phyloP scores from a whole-genome alignment of 2,113 vertebrate species.

The Colistium nudipinnis region DNA sequence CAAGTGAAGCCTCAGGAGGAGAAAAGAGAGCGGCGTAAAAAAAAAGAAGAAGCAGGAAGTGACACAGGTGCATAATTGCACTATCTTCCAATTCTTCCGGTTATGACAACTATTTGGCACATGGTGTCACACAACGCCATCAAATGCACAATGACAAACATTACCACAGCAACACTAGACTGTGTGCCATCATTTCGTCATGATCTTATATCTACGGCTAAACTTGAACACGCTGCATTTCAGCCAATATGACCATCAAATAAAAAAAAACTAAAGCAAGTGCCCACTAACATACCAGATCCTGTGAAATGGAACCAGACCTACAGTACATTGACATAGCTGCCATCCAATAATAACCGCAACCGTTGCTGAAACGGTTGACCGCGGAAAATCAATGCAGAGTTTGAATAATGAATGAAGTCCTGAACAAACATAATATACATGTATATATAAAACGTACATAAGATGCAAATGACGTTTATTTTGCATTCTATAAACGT shows the following conservation, averaged over 20 bases:
- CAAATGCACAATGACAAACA: slow-evolving; percentile 5
- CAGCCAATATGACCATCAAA: too few relatives aligned
- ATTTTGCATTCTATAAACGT: too few relatives aligned
- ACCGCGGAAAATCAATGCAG: too few relatives aligned
- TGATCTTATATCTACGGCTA: not conserved
- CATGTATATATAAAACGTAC: too few relatives aligned
- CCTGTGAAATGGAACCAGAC: too few relatives aligned
- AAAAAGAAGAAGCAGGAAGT: too few relatives aligned
- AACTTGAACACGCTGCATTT: not conserved
- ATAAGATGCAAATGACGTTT: too few relatives aligned
- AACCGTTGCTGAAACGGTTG: too few relatives aligned
- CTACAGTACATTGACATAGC: too few relatives aligned
- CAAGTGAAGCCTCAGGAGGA: slow-evolving; percentile 59
- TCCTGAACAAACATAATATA: too few relatives aligned
- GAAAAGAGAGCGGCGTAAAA: slow-evolving; percentile 21
- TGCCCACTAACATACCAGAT: not conserved
- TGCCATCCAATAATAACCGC: too few relatives aligned
- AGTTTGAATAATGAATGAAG: too few relatives aligned
- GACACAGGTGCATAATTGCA: slow-evolving; percentile 30
- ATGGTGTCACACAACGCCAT: slow-evolving; percentile 21
- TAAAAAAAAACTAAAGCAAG: not conserved
- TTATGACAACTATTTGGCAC: slow-evolving; percentile 37
- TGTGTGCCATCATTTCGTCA: not conserved
- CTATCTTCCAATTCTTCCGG: slow-evolving; percentile 18
- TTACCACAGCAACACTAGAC: not conserved